These are phyloP conservation scores for Biston betularia DNA, from an alignment of 2,888 invertebrate genomes.

Conservation along the genomic window DNA sequence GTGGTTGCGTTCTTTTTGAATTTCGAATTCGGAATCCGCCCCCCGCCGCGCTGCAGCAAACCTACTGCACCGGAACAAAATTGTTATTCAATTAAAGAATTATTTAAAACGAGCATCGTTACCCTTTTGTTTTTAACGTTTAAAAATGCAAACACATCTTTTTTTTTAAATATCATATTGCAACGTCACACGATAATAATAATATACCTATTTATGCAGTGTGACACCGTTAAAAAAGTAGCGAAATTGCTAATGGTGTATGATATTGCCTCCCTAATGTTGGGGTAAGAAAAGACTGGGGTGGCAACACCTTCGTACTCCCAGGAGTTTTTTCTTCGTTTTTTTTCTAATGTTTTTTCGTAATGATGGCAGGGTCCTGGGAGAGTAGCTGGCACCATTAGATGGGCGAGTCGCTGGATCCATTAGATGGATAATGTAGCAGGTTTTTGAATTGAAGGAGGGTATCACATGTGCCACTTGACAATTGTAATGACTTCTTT, in stretches of 20 bases:
- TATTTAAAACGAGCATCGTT: conserved; percentile 30
- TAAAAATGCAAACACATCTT: conserved; percentile 12
- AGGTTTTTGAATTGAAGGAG: conserved; percentile 74
- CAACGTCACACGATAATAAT: conserved; percentile 54
- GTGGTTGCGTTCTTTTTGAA: conserved; percentile 76
- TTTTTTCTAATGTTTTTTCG: conserved; percentile 64
- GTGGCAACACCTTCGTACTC: conserved; percentile 83
- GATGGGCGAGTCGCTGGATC: conserved; percentile 84
- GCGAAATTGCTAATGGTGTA: conserved; percentile 86
- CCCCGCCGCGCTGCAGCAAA: conserved; percentile 64
- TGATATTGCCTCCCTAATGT: conserved; percentile 86
- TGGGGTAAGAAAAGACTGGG: conserved; percentile 81
- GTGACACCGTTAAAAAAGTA: conserved; percentile 86
- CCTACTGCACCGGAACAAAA: conserved; percentile 58
- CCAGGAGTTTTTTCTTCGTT: conserved; percentile 73
- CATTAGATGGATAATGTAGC: conserved; percentile 83
- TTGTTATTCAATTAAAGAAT: conserved; percentile 73
- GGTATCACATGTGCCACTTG: conserved; percentile 68
- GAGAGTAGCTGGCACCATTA: conserved; percentile 85
- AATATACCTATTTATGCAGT: conserved; percentile 69
- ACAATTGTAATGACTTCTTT: conserved; percentile 67
- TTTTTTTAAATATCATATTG: conserved; percentile 22
- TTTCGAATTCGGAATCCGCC: conserved; percentile 62
- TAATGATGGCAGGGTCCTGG: conserved; percentile 82
- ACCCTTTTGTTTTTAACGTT: conserved; percentile 25